phyloP scores from a whole-genome alignment of 1,140 invertebrate genomes.

The Ridgeia piscesae region DNA sequence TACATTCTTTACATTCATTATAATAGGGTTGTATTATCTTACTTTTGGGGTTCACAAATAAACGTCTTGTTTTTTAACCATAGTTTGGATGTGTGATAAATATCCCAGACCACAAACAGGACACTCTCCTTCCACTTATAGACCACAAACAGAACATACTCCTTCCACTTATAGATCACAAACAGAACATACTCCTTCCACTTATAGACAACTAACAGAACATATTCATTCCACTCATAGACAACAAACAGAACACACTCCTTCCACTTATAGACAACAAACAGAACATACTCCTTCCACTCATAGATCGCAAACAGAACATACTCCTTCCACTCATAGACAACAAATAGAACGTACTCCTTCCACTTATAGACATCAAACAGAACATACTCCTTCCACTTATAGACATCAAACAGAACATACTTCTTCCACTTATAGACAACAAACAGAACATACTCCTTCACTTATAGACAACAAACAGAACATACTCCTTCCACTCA shows the following conservation, averaged over 20 bases:
- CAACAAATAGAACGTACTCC: too few species aligned
- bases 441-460: too few species aligned
- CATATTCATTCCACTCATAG: slow-evolving; percentile 22
- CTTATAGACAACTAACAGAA: background rate
- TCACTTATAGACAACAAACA: too few species aligned
- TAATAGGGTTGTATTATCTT: too few species aligned
- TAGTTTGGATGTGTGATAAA: too few species aligned
- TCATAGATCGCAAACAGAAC: background rate
- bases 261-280: too few species aligned
- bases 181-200: slow-evolving; percentile 19
- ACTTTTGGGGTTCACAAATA: too few species aligned
- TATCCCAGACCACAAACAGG: too few species aligned
- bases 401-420: slow-evolving; percentile 17
- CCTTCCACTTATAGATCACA: slow-evolving; percentile 15
- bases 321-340: slow-evolving; percentile 22
- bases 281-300: slow-evolving; percentile 19
- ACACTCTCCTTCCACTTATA: slow-evolving; percentile 23
- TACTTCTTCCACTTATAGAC: slow-evolving; percentile 23
- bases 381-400: slow-evolving; percentile 21
- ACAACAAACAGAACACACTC: too few species aligned
- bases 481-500: slow-evolving; percentile 22
- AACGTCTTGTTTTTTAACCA: too few species aligned
- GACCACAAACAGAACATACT: background rate
- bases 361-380: too few species aligned
- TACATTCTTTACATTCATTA: too few species aligned